Percentiles rank a stretch among this genome's conserved stretches.
phyloP scores from a whole-genome alignment of 2,797 vertebrate species.

The Chiloscyllium punctatum region DNA sequence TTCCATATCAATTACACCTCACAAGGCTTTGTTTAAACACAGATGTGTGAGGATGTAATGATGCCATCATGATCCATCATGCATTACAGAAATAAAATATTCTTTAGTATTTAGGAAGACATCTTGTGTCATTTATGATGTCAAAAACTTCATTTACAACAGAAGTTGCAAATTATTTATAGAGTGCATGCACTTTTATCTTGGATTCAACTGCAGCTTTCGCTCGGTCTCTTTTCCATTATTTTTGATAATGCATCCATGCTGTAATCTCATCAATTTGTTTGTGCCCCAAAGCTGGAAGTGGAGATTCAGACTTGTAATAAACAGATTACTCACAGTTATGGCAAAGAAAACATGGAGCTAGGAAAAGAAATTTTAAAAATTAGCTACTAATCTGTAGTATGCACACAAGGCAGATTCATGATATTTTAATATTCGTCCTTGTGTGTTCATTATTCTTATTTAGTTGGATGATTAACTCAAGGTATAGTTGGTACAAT shows the following conservation, averaged over 20 bases:
- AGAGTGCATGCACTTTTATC: background rate
- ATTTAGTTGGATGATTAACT: background rate
- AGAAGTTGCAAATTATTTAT: too few species aligned
- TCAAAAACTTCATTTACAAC: background rate
- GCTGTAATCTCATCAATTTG: background rate
- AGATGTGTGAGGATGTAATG: background rate
- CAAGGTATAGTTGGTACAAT: background rate
- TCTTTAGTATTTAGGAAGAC: background rate
- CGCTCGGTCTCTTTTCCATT: background rate
- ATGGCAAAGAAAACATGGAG: background rate
- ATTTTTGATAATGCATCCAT: background rate
- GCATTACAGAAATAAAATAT: background rate
- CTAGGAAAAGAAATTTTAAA: background rate
- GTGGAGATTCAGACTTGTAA: background rate
- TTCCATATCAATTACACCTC: background rate
- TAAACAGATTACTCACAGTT: background rate
- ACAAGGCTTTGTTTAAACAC: background rate
- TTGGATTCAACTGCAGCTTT: background rate
- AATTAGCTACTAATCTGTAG: background rate
- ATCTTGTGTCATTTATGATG: background rate
- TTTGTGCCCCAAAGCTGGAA: background rate
- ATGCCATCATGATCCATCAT: background rate
- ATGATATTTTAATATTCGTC: background rate
- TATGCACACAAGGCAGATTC: background rate
- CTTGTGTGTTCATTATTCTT: background rate